Percentiles rank a stretch among this genome's conserved stretches.
phyloP scores from a whole-genome alignment of 1,140 invertebrate species.

The Trichonephila inaurata region DNA sequence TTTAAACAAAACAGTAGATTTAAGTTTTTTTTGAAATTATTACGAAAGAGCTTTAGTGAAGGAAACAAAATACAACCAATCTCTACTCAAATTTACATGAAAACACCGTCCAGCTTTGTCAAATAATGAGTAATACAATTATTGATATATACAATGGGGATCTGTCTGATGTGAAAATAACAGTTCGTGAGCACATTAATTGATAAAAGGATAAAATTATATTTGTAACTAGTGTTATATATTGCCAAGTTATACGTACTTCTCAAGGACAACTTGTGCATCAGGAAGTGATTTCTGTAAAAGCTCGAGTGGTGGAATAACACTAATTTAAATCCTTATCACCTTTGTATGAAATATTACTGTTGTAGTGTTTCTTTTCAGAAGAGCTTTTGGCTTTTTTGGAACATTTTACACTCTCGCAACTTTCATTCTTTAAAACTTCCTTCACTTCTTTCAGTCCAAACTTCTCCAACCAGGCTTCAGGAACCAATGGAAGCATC shows the following conservation, averaged over 20 bases:
- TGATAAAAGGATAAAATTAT: too few species aligned
- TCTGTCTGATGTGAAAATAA: neutral
- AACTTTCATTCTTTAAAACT: conserved; percentile 27
- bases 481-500: conserved; percentile 14
- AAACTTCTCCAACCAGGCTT: conserved; percentile 42
- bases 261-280: too few species aligned
- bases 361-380: neutral
- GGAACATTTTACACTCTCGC: conserved; percentile 34
- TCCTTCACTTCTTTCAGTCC: conserved; percentile 60
- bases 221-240: too few species aligned
- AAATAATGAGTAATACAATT: neutral
- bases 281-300: too few species aligned
- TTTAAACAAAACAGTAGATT: too few species aligned
- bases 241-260: too few species aligned
- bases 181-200: neutral
- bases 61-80: too few species aligned
- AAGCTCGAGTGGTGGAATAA: too few species aligned
- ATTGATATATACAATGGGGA: neutral
- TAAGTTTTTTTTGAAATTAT: too few species aligned
- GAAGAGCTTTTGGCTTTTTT: neutral
- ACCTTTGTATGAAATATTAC: neutral
- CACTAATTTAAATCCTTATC: neutral
- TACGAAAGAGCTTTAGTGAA: too few species aligned
- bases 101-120: neutral
- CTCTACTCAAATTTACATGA: too few species aligned